These are phyloP conservation scores for Xiphorhynchus elegans DNA, from an alignment of 2,113 vertebrate species.

Conservation along the genomic window DNA sequence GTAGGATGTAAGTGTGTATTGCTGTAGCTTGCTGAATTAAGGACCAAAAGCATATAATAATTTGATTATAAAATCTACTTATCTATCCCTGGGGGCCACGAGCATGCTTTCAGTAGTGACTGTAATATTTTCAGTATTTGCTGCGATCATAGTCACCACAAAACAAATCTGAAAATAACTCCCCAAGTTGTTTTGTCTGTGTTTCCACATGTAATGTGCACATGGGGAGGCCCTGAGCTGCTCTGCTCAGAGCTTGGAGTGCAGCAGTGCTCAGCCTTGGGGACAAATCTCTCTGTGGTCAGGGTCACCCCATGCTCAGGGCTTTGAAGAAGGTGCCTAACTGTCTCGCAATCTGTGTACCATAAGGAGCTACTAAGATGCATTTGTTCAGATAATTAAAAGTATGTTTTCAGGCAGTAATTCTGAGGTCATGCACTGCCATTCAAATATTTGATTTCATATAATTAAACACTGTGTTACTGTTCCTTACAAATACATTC, in stretches of 20 bases:
- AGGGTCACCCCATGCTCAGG: background rate
- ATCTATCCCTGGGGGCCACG: background rate
- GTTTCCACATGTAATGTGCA: background rate
- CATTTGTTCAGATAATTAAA: constrained; percentile 23
- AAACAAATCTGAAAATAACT: constrained; percentile 44
- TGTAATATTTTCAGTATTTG: constrained; percentile 19
- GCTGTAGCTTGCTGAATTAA: background rate
- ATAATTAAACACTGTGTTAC: background rate
- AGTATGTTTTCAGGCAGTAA: constrained; percentile 5
- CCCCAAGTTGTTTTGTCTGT: background rate
- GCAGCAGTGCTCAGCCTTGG: background rate
- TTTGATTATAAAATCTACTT: constrained; percentile 23
- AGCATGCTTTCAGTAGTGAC: background rate
- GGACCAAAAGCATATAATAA: background rate
- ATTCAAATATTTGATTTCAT: constrained; percentile 36
- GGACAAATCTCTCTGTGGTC: background rate
- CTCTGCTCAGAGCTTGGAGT: background rate
- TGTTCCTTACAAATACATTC: background rate
- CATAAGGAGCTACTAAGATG: constrained; percentile 7
- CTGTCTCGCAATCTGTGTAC: constrained; percentile 1
- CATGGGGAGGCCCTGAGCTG: background rate
- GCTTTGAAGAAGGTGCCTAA: constrained; percentile 5
- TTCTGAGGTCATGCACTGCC: background rate
- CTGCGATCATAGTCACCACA: background rate
- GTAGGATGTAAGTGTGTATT: background rate